Percentiles rank a stretch among this genome's conserved stretches.
These are phyloP conservation scores for Diadegma fenestrale DNA, from an alignment of 2,888 invertebrate genomes.

Conservation along the genomic window DNA sequence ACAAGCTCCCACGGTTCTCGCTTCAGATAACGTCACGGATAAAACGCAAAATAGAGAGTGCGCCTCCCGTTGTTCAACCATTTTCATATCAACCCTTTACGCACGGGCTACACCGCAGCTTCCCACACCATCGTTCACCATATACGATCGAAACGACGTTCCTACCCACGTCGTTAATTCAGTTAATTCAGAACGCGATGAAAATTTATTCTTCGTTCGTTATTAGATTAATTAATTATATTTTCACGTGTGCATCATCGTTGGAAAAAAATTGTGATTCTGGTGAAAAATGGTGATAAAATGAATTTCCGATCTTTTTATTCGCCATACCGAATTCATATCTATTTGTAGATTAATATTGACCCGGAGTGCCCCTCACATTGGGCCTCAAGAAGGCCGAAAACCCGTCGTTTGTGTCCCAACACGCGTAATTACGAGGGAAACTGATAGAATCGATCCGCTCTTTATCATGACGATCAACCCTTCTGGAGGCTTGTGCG, in stretches of 20 bases:
- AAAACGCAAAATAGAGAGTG: constrained; percentile 48
- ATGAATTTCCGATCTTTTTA: not conserved
- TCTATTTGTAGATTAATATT: not conserved
- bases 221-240: not conserved
- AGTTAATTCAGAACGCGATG: not conserved
- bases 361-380: constrained; percentile 66
- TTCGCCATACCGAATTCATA: not conserved
- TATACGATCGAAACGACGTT: not conserved
- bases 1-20: constrained; percentile 69
- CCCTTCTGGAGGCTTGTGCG: constrained; percentile 77
- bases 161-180: constrained; percentile 21
- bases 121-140: constrained; percentile 47
- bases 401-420: constrained; percentile 75
- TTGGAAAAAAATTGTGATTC: not conserved
- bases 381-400: constrained; percentile 68
- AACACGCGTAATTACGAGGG: constrained; percentile 84
- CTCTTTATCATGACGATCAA: constrained; percentile 80
- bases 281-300: not conserved
- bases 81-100: constrained; percentile 59
- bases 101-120: not conserved
- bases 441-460: constrained; percentile 83
- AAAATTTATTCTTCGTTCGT: not conserved
- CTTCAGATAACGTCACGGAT: constrained; percentile 65
- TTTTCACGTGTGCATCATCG: not conserved
- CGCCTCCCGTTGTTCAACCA: constrained; percentile 58